These are phyloP conservation scores for Drepana falcataria DNA, from an alignment of 2,888 invertebrate genomes.

Conservation along the genomic window DNA sequence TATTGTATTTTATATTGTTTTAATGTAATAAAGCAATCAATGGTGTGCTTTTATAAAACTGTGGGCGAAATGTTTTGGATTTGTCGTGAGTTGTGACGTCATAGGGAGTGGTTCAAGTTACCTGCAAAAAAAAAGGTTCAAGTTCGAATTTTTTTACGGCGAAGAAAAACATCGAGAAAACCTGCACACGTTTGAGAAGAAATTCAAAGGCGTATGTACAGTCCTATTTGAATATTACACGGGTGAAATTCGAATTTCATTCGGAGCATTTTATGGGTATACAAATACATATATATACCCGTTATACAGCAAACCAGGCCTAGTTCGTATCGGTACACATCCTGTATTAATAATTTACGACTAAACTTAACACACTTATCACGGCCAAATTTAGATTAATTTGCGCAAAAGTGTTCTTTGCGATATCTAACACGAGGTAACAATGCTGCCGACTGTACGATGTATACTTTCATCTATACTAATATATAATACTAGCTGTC, in stretches of 20 bases:
- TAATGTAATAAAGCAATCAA: constrained; percentile 3
- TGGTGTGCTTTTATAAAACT: background rate
- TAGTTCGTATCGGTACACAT: background rate
- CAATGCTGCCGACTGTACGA: too few species aligned
- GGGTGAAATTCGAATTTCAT: too few species aligned
- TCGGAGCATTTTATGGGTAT: background rate
- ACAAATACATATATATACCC: background rate
- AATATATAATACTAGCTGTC: too few species aligned
- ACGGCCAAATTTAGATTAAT: background rate
- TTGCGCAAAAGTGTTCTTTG: background rate
- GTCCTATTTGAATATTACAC: too few species aligned
- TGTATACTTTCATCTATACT: too few species aligned
- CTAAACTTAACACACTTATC: background rate
- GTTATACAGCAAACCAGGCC: background rate
- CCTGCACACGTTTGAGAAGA: too few species aligned
- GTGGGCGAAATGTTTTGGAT: constrained; percentile 6
- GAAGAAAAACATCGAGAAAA: too few species aligned
- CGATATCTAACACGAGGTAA: background rate
- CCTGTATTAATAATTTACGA: constrained; percentile 1
- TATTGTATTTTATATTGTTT: constrained; percentile 10
- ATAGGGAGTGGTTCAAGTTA: background rate
- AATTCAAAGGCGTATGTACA: too few species aligned
- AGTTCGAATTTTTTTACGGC: too few species aligned
- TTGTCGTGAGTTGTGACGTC: background rate
- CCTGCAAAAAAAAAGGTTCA: too few species aligned